A percentile compares a stretch with the other conserved stretches of the same genome.
phyloP scores from a whole-genome alignment of 64 coral and sea anemone species.

The Actinia equina region DNA sequence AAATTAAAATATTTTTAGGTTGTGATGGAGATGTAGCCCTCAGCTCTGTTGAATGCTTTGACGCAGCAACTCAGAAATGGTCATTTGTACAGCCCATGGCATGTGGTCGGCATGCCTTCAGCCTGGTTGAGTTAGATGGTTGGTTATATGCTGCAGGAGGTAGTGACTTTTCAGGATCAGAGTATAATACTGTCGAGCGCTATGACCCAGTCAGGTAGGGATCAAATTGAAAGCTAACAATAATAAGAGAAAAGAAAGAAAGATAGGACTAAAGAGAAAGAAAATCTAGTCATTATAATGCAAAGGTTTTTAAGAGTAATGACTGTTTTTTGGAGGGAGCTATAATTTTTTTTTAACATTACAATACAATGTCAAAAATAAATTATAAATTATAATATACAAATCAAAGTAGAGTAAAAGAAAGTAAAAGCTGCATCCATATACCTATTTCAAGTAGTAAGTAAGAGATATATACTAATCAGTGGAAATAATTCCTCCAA shows the following conservation, averaged over 20 bases:
- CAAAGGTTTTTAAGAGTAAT: too few relatives aligned
- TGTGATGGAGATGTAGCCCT: slow-evolving; percentile 95
- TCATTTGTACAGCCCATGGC: slow-evolving; percentile 83
- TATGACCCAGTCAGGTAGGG: slow-evolving; percentile 96
- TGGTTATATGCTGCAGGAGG: slow-evolving; percentile 98
- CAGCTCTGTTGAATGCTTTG: slow-evolving; percentile 97
- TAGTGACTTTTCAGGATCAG: slow-evolving; percentile 88
- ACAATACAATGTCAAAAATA: too few relatives aligned
- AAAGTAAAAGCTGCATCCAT: too few relatives aligned
- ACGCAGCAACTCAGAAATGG: slow-evolving; percentile 75
- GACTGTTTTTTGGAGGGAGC: too few relatives aligned
- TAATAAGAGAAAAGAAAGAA: too few relatives aligned
- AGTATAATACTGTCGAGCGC: slow-evolving; percentile 91
- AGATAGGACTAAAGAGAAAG: too few relatives aligned
- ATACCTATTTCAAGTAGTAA: too few relatives aligned
- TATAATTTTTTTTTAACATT: too few relatives aligned
- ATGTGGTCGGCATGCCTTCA: slow-evolving; percentile 89
- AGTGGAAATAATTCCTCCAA: too few relatives aligned
- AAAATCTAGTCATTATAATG: too few relatives aligned
- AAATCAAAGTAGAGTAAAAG: too few relatives aligned
- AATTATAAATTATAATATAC: too few relatives aligned
- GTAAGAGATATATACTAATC: background rate
- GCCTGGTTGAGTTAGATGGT: slow-evolving; percentile 88
- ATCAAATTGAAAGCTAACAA: background rate
- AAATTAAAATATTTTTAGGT: slow-evolving; percentile 27